Evolutionary conservation across 2,113 vertebrate species (phyloP).

Genomic region (Gadus macrocephalus): DNA sequence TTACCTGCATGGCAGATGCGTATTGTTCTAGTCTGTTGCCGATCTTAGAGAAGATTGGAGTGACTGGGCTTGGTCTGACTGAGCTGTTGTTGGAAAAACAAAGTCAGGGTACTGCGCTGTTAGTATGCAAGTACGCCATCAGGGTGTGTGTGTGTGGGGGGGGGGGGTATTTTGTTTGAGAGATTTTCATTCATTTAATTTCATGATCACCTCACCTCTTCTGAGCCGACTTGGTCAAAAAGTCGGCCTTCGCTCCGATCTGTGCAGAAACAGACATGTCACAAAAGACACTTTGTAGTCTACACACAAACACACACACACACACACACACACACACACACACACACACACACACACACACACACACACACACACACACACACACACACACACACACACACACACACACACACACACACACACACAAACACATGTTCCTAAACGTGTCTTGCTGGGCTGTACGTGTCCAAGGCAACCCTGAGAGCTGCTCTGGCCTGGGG

Average conservation of each 20-base stretch:
- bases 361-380: neutral
- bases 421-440: neutral
- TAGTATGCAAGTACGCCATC: neutral
- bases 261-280: constrained; percentile 49
- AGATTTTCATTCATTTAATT: neutral
- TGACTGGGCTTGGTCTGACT: constrained; percentile 74
- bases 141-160: too few species aligned
- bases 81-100: constrained; percentile 62
- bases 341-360: neutral
- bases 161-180: too few species aligned
- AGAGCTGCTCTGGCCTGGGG: constrained; percentile 9
- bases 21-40: constrained; percentile 91
- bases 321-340: neutral
- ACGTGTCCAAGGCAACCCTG: constrained; percentile 10
- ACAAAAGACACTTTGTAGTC: constrained; percentile 2
- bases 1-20: constrained; percentile 88
- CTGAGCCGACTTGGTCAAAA: constrained; percentile 89
- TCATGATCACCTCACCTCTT: constrained; percentile 79
- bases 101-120: neutral
- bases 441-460: constrained; percentile 6
- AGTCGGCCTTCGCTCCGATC: constrained; percentile 93
- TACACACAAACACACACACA: constrained; percentile 5
- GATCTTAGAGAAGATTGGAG: constrained; percentile 87
- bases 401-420: neutral
- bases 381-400: constrained; percentile 5